phyloP scores from a whole-genome alignment of 1,140 invertebrate species.

The Sycophila sp. region DNA sequence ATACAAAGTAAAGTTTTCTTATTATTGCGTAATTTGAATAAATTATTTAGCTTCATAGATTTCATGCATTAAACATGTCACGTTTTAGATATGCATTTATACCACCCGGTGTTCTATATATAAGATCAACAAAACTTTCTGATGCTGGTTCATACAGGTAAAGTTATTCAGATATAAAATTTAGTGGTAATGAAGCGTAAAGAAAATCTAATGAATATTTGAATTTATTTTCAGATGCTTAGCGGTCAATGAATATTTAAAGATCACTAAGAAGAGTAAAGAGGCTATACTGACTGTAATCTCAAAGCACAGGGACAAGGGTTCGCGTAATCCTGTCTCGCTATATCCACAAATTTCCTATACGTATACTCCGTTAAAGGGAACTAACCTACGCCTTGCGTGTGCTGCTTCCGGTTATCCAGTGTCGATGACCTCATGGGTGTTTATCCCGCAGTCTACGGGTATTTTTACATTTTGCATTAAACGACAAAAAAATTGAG shows the following conservation, averaged over 20 bases:
- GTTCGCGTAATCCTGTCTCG: neutral
- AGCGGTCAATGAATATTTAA: constrained; percentile 63
- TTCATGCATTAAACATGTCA: constrained; percentile 23
- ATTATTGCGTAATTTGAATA: constrained; percentile 20
- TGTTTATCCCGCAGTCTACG: constrained; percentile 60
- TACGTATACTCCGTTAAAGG: constrained; percentile 55
- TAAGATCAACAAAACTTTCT: constrained; percentile 65
- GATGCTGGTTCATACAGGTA: constrained; percentile 72
- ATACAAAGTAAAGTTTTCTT: constrained; percentile 54
- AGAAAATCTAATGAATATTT: neutral
- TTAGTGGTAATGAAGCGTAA: neutral
- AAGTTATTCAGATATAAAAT: constrained; percentile 6
- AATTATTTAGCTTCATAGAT: constrained; percentile 37
- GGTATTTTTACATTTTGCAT: constrained; percentile 39
- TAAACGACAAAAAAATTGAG: no score
- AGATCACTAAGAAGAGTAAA: constrained; percentile 65
- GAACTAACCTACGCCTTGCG: constrained; percentile 63
- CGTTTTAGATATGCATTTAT: constrained; percentile 62
- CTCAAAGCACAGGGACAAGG: constrained; percentile 40
- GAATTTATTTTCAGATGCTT: constrained; percentile 48
- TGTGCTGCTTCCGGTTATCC: constrained; percentile 71
- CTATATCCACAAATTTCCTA: constrained; percentile 55
- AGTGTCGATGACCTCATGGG: constrained; percentile 68
- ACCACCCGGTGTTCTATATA: constrained; percentile 70
- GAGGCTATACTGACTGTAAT: constrained; percentile 65